Base-by-base conservation (phyloP, 1,140 invertebrate species). In the Phymastichus coffea region DNA sequence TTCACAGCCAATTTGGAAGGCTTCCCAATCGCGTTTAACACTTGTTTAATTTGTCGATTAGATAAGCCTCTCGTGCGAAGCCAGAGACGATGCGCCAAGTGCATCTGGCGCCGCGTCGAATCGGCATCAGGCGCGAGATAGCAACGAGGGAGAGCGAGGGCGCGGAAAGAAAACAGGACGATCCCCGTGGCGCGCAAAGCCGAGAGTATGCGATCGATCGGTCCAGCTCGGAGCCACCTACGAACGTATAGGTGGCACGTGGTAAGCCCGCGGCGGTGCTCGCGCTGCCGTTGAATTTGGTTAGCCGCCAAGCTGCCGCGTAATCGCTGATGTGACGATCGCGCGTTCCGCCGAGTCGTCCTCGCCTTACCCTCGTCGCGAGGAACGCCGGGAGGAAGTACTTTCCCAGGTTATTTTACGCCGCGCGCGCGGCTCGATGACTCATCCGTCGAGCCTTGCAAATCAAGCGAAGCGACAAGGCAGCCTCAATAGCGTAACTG, bases 231-330 rank as follows among this genome's bases (percentile, higher is more conserved):
- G n/a, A n/a, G n/a, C n/a, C n/a, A n/a, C n/a, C n/a, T n/a, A n/a
- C n/a, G n/a, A n/a, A n/a, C n/a, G n/a, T n/a, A n/a, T n/a, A n/a
- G n/a, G n/a, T n/a, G n/a, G n/a, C n/a, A n/a, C n/a, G n/a, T n/a
- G n/a, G n/a, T n/a, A n/a, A n/a, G n/a, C n/a, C n/a, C n/a, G n/a
- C n/a, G n/a, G n/a, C 61, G 65, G 63, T 66, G 67, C 67, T 57
- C 64, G 66, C 23, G 37, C 26, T 49, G 65, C 44, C 63, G n/a
- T n/a, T n/a, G n/a, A n/a, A n/a, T n/a, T n/a, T 70, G 65, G 66
- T 64, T 44, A 35, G 41, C 41, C 69, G 66, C 65, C 66, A 69
- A 65, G 59, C 41, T 38, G 61, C 43, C 22, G 14, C 25, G 43
- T 15, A 12, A 8, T 12, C 28, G 28, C 12, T 6, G 28, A 59